These are phyloP conservation scores for Drosophila melanosoma DNA, from an alignment of 2,888 invertebrate genomes.

Conservation along the genomic window DNA sequence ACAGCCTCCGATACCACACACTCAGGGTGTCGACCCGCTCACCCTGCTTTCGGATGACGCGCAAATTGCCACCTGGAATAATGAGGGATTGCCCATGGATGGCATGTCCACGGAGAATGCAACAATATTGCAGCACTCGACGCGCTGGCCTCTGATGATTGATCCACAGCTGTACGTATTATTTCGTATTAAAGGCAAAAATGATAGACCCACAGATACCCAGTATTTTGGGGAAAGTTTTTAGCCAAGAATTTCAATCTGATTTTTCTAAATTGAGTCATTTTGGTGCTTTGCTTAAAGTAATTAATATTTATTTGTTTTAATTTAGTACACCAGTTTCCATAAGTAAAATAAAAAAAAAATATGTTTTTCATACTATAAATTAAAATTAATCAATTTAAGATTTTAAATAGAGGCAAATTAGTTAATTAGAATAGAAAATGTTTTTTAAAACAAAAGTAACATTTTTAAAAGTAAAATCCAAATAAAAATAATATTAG, in stretches of 20 bases:
- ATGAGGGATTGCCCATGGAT: conserved; percentile 96
- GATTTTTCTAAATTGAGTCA: no score
- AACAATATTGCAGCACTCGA: conserved; percentile 94
- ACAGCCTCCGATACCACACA: conserved; percentile 91
- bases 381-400: background rate
- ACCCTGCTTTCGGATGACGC: conserved; percentile 95
- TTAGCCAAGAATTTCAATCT: background rate
- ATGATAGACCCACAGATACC: background rate
- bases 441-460: background rate
- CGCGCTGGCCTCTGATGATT: conserved; percentile 97
- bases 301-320: background rate
- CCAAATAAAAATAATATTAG: no score
- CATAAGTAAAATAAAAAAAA: no score
- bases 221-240: background rate
- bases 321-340: background rate
- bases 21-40: conserved; percentile 92
- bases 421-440: background rate
- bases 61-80: conserved; percentile 96
- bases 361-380: background rate
- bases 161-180: conserved; percentile 93
- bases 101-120: conserved; percentile 98
- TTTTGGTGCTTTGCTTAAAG: no score
- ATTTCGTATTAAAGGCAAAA: background rate
- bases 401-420: background rate
- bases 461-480: background rate